Conservation (phyloP, 2,113 vertebrate genomes). For the Lontra canadensis region DNA sequence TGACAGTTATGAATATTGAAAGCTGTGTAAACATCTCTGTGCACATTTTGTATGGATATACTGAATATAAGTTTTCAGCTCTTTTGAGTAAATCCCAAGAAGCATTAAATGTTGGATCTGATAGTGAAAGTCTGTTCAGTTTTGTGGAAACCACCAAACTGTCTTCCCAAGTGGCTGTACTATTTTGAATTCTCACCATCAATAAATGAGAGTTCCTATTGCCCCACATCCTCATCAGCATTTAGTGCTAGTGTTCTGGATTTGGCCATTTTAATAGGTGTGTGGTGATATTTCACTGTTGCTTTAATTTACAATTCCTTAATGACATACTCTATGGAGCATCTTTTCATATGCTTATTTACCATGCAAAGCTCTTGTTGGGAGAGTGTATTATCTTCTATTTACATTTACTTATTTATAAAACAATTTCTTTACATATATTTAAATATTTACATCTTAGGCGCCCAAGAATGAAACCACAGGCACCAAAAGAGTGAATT, state of each 20-base stretch:
- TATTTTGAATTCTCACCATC: background rate
- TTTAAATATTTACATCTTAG: constrained; percentile 16
- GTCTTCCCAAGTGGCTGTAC: background rate
- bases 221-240: background rate
- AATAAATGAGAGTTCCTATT: background rate
- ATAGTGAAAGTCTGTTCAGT: background rate
- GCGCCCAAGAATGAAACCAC: background rate
- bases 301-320: background rate
- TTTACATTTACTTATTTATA: background rate
- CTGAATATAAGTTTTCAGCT: background rate
- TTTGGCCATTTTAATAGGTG: background rate
- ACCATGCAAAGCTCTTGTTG: background rate
- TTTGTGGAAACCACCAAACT: background rate
- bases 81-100: background rate
- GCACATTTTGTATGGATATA: no score
- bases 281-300: background rate
- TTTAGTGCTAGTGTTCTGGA: background rate
- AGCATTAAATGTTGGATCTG: background rate
- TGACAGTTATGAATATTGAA: background rate
- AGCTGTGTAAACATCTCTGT: background rate
- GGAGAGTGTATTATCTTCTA: background rate
- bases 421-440: background rate
- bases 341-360: constrained; percentile 11
- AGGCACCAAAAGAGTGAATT: background rate
- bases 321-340: background rate